phyloP scores from a whole-genome alignment of 2,888 invertebrate genomes.

The Carcina quercana region DNA sequence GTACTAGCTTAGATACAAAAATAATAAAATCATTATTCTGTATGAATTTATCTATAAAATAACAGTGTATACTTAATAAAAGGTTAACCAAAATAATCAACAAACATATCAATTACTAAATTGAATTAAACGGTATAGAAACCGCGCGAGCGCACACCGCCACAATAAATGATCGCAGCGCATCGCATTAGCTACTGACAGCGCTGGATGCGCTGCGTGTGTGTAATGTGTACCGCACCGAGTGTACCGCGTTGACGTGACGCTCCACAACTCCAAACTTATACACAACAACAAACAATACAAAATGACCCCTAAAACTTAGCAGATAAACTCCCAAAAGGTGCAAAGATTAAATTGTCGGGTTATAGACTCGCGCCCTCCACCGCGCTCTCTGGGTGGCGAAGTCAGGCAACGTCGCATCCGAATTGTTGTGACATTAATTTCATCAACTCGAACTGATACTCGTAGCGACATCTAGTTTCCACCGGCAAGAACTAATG shows the following conservation, averaged over 20 bases:
- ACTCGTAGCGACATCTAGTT: conserved; percentile 65
- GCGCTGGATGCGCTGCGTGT: conserved; percentile 59
- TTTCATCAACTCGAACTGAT: conserved; percentile 41
- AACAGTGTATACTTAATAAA: conserved; percentile 30
- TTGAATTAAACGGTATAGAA: conserved; percentile 71
- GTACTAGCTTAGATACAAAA: too few species aligned
- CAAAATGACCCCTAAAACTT: conserved; percentile 34
- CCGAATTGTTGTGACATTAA: conserved; percentile 69
- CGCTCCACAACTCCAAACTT: too few species aligned
- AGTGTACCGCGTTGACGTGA: conserved; percentile 70
- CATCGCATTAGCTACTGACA: conserved; percentile 73
- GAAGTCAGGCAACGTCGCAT: conserved; percentile 72
- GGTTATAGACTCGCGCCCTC: conserved; percentile 54
- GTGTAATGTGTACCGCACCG: conserved; percentile 67
- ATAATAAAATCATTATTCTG: too few species aligned
- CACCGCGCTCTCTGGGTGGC: conserved; percentile 61
- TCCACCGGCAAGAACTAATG: conserved; percentile 29
- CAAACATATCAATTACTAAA: conserved; percentile 72
- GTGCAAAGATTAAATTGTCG: conserved; percentile 34
- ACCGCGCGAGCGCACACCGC: conserved; percentile 54
- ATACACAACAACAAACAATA: conserved; percentile 48
- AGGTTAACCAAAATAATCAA: conserved; percentile 37
- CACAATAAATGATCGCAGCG: conserved; percentile 69
- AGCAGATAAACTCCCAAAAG: conserved; percentile 27
- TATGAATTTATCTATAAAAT: too few species aligned